Percentiles rank a stretch among this genome's conserved stretches.
Evolutionary conservation across 2,888 invertebrate genomes (phyloP).

Genomic region (Hypsopygia costalis): DNA sequence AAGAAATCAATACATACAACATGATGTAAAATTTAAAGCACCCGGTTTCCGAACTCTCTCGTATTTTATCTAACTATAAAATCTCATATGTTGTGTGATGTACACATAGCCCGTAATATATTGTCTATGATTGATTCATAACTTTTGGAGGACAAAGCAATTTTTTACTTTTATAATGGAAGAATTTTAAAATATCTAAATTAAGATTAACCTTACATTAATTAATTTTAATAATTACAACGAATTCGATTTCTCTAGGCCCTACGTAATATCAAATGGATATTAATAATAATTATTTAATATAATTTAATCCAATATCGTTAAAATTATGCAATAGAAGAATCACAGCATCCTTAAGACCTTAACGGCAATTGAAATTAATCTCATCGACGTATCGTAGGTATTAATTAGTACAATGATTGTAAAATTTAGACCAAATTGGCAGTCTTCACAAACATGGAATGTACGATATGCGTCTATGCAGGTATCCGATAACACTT

Average conservation of each 20-base stretch:
- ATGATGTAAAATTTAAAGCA: constrained; percentile 79
- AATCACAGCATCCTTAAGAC: constrained; percentile 80
- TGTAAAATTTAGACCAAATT: constrained; percentile 81
- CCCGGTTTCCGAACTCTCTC: constrained; percentile 79
- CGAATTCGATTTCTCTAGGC: constrained; percentile 76
- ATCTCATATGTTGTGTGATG: constrained; percentile 60
- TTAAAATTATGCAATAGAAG: constrained; percentile 79
- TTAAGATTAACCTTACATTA: constrained; percentile 59
- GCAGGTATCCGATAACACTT: constrained; percentile 78
- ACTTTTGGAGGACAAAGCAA: constrained; percentile 60
- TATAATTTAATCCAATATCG: constrained; percentile 58
- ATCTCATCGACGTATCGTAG: constrained; percentile 76
- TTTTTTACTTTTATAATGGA: constrained; percentile 60
- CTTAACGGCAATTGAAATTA: constrained; percentile 76
- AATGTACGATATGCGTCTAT: constrained; percentile 81
- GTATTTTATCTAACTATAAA: constrained; percentile 74
- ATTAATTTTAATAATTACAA: constrained; percentile 66
- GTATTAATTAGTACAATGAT: constrained; percentile 70
- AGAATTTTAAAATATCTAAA: constrained; percentile 72
- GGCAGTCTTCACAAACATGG: constrained; percentile 80
- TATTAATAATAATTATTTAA: constrained; percentile 55
- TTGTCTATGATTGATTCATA: constrained; percentile 66
- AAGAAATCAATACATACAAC: constrained; percentile 71
- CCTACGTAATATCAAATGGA: constrained; percentile 74
- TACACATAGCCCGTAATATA: constrained; percentile 67